These are phyloP conservation scores for Nephila pilipes DNA, from an alignment of 1,140 invertebrate species.

Conservation along the genomic window DNA sequence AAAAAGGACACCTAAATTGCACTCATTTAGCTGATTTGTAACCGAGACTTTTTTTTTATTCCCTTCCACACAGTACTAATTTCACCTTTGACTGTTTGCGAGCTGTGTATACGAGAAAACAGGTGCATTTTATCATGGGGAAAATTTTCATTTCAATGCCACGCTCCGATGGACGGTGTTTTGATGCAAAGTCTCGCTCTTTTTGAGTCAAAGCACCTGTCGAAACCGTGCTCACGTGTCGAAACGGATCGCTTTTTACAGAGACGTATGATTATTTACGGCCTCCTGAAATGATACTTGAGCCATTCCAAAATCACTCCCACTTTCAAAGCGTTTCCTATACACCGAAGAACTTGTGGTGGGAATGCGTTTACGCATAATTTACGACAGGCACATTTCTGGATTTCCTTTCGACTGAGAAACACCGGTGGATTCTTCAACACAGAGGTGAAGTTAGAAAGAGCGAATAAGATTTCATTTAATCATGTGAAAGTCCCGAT, in stretches of 20 bases:
- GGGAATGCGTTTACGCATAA: no score
- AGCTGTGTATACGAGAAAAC: slow-evolving; percentile 37
- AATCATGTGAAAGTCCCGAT: no score
- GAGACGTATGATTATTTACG: slow-evolving; percentile 5
- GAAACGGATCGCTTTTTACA: neutral
- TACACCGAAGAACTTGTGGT: neutral
- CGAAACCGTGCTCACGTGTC: slow-evolving; percentile 62
- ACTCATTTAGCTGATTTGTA: no score
- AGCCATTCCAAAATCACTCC: neutral
- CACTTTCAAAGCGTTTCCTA: neutral
- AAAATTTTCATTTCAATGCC: slow-evolving; percentile 52
- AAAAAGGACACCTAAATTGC: no score
- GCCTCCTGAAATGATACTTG: slow-evolving; percentile 29
- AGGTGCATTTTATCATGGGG: slow-evolving; percentile 67
- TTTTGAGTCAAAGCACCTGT: slow-evolving; percentile 64
- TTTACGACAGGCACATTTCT: no score
- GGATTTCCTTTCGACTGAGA: no score
- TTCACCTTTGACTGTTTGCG: slow-evolving; percentile 45
- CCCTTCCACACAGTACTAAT: neutral
- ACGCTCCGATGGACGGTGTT: slow-evolving; percentile 49
- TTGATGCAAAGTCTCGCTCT: neutral
- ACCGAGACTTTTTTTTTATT: neutral
- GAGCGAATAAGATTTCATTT: no score
- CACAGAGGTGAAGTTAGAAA: no score
- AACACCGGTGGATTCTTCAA: no score